Percentiles rank a stretch among this genome's conserved stretches.
phyloP scores from a whole-genome alignment of 2,888 invertebrate species.

The Lacanobia wlatinum region DNA sequence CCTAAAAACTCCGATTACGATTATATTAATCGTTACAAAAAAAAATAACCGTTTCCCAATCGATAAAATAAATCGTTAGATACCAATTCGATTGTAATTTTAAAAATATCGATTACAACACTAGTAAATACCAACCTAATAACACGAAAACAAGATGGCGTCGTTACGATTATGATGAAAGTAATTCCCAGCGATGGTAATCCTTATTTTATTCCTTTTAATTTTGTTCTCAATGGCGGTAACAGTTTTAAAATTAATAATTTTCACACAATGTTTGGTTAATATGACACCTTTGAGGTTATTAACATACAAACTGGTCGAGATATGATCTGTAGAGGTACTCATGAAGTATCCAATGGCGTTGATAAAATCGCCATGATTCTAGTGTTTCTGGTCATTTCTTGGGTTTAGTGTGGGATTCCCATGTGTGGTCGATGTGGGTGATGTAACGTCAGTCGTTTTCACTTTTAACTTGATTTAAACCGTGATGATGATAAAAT shows the following conservation, averaged over 20 bases:
- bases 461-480: slow-evolving; percentile 15
- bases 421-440: slow-evolving; percentile 5
- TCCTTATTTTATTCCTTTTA: slow-evolving; percentile 27
- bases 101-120: slow-evolving; percentile 58
- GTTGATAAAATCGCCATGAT: slow-evolving; percentile 58
- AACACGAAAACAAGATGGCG: slow-evolving; percentile 26
- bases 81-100: slow-evolving; percentile 41
- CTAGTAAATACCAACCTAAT: slow-evolving; percentile 13
- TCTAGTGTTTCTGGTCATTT: slow-evolving; percentile 31
- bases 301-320: slow-evolving; percentile 61
- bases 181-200: slow-evolving; percentile 33
- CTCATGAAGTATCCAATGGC: slow-evolving; percentile 67
- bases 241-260: slow-evolving; percentile 50
- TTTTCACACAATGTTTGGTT: slow-evolving; percentile 60
- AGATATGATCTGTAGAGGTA: slow-evolving; percentile 63
- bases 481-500: too few relatives aligned
- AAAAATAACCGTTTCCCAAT: slow-evolving; percentile 40
- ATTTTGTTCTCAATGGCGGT: slow-evolving; percentile 36
- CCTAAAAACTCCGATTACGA: slow-evolving; percentile 5
- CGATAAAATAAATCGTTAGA: slow-evolving; percentile 41
- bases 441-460: slow-evolving; percentile 19
- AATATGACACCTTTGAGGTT: slow-evolving; percentile 68
- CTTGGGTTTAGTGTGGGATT: slow-evolving; percentile 42
- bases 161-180: slow-evolving; percentile 32
- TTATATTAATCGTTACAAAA: slow-evolving; percentile 1